Conservation (phyloP, 1,140 invertebrate genomes). For the Coptotermes formosanus region DNA sequence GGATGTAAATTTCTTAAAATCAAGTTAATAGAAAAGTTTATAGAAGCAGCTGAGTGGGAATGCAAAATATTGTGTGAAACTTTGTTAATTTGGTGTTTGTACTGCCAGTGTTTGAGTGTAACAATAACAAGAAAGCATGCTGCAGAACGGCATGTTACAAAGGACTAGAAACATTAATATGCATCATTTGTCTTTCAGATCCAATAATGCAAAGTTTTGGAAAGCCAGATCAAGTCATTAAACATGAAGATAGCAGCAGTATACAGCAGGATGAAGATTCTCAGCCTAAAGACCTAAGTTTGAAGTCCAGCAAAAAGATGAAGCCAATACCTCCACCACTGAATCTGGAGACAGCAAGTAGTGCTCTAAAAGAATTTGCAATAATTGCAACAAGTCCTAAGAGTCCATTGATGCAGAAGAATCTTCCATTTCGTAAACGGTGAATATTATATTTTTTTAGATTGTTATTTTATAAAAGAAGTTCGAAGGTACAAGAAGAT, state of each 20-base stretch:
- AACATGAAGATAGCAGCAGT: background rate
- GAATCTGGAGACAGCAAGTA: conserved; percentile 39
- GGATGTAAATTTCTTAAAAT: too few species aligned
- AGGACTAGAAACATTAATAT: too few species aligned
- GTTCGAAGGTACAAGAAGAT: too few species aligned
- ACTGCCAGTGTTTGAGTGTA: too few species aligned
- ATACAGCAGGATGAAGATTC: conserved; percentile 29
- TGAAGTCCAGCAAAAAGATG: conserved; percentile 38
- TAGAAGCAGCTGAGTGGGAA: too few species aligned
- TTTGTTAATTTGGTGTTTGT: too few species aligned
- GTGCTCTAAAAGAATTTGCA: conserved; percentile 43
- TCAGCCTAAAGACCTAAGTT: conserved; percentile 38
- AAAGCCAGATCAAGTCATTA: background rate
- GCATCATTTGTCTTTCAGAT: background rate
- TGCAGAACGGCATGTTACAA: too few species aligned
- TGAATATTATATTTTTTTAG: background rate
- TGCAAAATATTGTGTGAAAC: too few species aligned
- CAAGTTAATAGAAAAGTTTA: too few species aligned
- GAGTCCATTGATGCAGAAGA: conserved; percentile 47
- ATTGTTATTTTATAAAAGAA: background rate
- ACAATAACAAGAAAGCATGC: too few species aligned
- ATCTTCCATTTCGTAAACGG: conserved; percentile 42
- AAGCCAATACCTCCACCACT: conserved; percentile 42
- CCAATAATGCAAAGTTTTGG: background rate
- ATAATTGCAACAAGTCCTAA: conserved; percentile 50